These are phyloP conservation scores for Zonitis immaculata DNA, from an alignment of 2,888 invertebrate genomes.

Conservation along the genomic window DNA sequence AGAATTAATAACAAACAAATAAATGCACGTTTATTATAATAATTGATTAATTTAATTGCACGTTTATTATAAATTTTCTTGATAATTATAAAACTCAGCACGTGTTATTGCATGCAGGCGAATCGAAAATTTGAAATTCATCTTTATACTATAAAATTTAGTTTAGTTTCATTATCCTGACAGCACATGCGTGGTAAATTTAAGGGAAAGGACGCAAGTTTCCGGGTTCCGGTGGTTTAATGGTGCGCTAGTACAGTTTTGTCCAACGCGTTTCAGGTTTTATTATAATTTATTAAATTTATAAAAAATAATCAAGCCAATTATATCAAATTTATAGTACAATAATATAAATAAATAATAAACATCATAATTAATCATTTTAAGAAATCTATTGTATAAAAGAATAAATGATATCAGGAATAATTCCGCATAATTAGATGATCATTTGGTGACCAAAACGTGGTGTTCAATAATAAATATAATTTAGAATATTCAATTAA, in stretches of 20 bases:
- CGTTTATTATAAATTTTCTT: no score
- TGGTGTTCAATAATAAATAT: slow-evolving; percentile 28
- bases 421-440: no score
- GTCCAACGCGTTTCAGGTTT: slow-evolving; percentile 26
- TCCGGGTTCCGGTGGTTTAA: slow-evolving; percentile 20
- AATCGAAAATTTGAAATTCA: background rate
- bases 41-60: no score
- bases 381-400: no score
- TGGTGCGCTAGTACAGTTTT: slow-evolving; percentile 24
- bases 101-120: slow-evolving; percentile 20
- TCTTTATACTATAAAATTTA: slow-evolving; percentile 2
- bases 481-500: slow-evolving; percentile 26
- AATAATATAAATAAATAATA: no score
- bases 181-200: slow-evolving; percentile 13
- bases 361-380: no score
- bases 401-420: no score
- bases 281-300: no score
- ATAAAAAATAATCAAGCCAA: no score
- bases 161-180: slow-evolving; percentile 1
- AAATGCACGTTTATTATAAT: no score
- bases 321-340: no score
- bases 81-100: no score
- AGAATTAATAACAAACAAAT: background rate
- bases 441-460: slow-evolving; percentile 31
- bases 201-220: slow-evolving; percentile 16